Evolutionary conservation across 1,140 invertebrate genomes (phyloP).

Genomic region (Brachionus rubens): DNA sequence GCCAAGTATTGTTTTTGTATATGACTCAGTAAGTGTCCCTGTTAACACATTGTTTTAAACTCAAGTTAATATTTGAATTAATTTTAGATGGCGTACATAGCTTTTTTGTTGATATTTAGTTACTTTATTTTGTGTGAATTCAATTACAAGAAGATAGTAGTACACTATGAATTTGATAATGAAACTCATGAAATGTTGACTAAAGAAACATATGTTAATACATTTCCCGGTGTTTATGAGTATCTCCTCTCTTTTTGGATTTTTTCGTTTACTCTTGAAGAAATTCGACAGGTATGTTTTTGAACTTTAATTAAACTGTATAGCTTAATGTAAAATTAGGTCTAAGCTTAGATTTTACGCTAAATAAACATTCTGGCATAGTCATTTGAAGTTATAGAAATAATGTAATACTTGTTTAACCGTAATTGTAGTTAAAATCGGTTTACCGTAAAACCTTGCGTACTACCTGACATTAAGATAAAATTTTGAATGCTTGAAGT

Average conservation of each 20-base stretch:
- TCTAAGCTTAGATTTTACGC: too few species aligned
- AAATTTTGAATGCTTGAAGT: too few species aligned
- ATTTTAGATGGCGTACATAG: neutral
- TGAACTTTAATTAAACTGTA: neutral
- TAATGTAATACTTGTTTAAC: too few species aligned
- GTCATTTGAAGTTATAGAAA: too few species aligned
- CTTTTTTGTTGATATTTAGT: constrained; percentile 1
- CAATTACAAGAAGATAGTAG: neutral
- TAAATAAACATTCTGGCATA: too few species aligned
- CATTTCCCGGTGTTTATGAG: constrained; percentile 26
- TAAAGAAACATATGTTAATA: neutral
- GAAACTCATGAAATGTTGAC: neutral
- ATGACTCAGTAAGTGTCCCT: neutral
- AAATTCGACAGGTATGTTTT: constrained; percentile 47
- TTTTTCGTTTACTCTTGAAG: constrained; percentile 47
- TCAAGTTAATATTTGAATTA: neutral
- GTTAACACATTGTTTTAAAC: too few species aligned
- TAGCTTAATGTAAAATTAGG: too few species aligned
- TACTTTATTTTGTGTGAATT: neutral
- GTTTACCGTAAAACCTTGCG: too few species aligned
- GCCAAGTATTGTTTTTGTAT: neutral
- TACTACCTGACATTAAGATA: too few species aligned
- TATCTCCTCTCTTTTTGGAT: constrained; percentile 46
- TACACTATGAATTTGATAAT: neutral
- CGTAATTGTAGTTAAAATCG: too few species aligned